Base-by-base conservation (phyloP, 2,888 invertebrate species). In the Epinotia nisella region DNA sequence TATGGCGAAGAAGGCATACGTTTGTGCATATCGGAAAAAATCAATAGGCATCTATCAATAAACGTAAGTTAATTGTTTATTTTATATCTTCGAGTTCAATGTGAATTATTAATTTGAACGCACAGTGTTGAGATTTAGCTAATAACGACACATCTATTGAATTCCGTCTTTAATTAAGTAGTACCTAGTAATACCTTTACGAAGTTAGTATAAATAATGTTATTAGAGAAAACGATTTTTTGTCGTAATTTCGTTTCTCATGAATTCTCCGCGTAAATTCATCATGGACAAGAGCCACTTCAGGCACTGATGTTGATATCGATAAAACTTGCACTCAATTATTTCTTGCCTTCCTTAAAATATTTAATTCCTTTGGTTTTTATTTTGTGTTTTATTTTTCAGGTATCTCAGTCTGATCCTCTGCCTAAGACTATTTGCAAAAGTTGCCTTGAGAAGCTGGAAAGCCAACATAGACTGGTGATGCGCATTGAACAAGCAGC, bases 1-100 rank as follows among this genome's bases (percentile, higher is more conserved):
- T 97, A 97, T 86, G 96, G 97, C 55, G 96, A 96, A 80, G 96
- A 96, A 91, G 97, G 97, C 66, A 95, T 95, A 85, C 95, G 96
- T 82, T 93, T 97, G 85, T 94, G 95, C 82, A 94, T 97, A 77
- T 95, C 97, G 45, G 96, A 96, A 82, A 97, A 97, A 94, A 96
- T 97, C 82, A 96, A 96, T 90, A 95, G 95, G 82, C 96, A 97
- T 87, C 94, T 97, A 75, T 97, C 97, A 75, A 96, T 97, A 82
- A 96, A 96, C 82, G 97, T 97, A 91, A 91, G 95, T 91, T 41
- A 35, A 59, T 56, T 17, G 9, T 21, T 58, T 53, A 15, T 53
- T 64, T 74, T 45, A 4, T 56, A 56, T 64, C 29, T 1, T 49
- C 17, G 17, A 29, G 7, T 5, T 39, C 49, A 49, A n/a, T 49